Evolutionary conservation across 2,797 vertebrate genomes (phyloP).

Genomic region (Numenius phaeopus): DNA sequence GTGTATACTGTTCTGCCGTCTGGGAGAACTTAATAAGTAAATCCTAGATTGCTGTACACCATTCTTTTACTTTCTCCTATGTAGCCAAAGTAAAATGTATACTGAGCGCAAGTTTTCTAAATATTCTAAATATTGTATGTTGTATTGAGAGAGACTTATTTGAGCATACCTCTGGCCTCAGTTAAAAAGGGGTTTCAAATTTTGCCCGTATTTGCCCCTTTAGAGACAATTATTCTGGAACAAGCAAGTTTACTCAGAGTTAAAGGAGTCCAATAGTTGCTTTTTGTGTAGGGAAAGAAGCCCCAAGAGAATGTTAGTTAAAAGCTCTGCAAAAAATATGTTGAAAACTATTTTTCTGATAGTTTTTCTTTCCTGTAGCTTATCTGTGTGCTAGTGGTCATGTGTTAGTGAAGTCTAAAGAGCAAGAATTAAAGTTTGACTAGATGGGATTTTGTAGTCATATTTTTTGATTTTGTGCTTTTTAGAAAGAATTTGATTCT

Average conservation of each 20-base stretch:
- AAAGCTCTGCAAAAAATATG: neutral
- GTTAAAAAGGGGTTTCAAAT: neutral
- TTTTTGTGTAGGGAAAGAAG: neutral
- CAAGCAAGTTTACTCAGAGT: neutral
- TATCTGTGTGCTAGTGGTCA: neutral
- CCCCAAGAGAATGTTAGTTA: neutral
- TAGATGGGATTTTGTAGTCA: neutral
- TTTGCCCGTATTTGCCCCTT: neutral
- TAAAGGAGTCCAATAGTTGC: neutral
- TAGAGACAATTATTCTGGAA: neutral
- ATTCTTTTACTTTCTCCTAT: neutral
- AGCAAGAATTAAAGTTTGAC: neutral
- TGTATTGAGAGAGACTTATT: neutral
- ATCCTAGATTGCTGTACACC: neutral
- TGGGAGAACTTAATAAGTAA: neutral
- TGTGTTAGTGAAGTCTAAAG: neutral
- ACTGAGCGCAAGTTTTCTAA: neutral
- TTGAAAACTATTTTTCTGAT: neutral
- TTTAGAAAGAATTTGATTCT: neutral
- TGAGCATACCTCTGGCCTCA: neutral
- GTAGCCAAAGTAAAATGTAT: neutral
- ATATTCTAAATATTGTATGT: neutral
- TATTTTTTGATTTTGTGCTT: neutral
- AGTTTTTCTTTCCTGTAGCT: neutral
- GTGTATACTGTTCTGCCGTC: neutral